Base-by-base conservation (phyloP, 2,888 invertebrate genomes). In the Drymonia ruficornis region DNA sequence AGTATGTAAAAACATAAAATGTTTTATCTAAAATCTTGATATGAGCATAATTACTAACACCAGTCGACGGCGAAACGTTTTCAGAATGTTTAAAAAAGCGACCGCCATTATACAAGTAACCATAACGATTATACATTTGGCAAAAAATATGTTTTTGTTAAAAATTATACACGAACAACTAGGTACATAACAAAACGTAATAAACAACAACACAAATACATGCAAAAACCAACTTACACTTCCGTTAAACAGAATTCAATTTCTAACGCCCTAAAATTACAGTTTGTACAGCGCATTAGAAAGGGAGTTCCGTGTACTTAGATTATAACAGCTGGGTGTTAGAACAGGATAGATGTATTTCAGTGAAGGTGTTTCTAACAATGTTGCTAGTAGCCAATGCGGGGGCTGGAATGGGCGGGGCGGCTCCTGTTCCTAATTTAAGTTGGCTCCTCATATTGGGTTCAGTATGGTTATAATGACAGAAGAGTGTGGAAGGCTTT, bases 21-120 rank as follows among this genome's bases (percentile, higher is more conserved):
- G 70, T 61, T 80, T 84, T 89, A 91, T 91, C 91, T 81, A 76
- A 79, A 81, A 91, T 91, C 91, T 83, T 79, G 90, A 91, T 91
- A 91, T 80, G 77, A 65, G 63, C 64, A 74, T 90, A 91, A 91
- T 91, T 91, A 85, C 84, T 76, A 84, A 82, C 86, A 83, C 78
- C 83, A 71, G 75, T 77, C 78, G 73, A 77, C 78, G 72, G 78
- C 77, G 81, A 78, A 87, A 87, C 80, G 78, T 83, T 84, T 83
- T 83, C 78, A 76, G 80, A 82, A 81, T 84, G 81, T 74, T 81
- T 76, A 80, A 84, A 84, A 85, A 86, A 79, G 67, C 67, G 66
- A 65, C 80, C 81, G 84, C 88, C 89, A 89, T 89, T 82, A 79
- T 70, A 43, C 69, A 61, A 73, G 71, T 79, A 76, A 78, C 77